A percentile compares a stretch with the other conserved stretches of the same genome.
Evolutionary conservation across 2,113 vertebrate genomes (phyloP).

Genomic region (Zeus faber): DNA sequence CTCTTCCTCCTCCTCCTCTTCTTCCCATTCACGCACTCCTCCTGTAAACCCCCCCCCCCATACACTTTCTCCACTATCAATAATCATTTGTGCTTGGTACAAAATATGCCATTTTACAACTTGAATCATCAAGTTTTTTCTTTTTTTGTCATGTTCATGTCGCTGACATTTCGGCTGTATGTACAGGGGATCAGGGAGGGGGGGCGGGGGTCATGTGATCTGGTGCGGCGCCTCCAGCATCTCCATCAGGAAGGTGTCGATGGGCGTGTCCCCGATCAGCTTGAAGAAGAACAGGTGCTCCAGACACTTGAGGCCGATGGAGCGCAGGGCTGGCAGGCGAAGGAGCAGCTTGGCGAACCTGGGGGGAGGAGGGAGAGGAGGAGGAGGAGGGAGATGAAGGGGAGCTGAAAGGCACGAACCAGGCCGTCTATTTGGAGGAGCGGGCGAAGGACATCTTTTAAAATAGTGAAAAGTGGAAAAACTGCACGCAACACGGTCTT

Average conservation of each 20-base stretch:
- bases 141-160: constrained; percentile 54
- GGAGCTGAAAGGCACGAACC: not conserved
- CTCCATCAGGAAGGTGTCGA: constrained; percentile 98
- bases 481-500: too few relatives aligned
- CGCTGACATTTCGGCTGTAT: constrained; percentile 61
- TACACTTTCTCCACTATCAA: constrained; percentile 42
- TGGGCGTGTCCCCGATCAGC: constrained; percentile 94
- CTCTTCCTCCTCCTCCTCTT: not conserved
- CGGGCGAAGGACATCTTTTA: too few relatives aligned
- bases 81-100: constrained; percentile 60
- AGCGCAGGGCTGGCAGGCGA: constrained; percentile 88
- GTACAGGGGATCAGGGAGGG: constrained; percentile 58
- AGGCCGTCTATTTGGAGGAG: too few relatives aligned
- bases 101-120: constrained; percentile 70
- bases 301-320: constrained; percentile 93
- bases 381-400: too few relatives aligned
- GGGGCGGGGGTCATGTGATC: constrained; percentile 81
- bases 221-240: constrained; percentile 95
- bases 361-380: constrained; percentile 21
- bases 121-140: constrained; percentile 38
- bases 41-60: constrained; percentile 21
- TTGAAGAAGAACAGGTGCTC: constrained; percentile 99
- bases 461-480: too few relatives aligned
- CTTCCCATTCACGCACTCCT: constrained; percentile 2
- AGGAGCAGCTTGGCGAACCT: constrained; percentile 94